Conservation (phyloP, 2,797 vertebrate genomes). For the Sparus aurata region DNA sequence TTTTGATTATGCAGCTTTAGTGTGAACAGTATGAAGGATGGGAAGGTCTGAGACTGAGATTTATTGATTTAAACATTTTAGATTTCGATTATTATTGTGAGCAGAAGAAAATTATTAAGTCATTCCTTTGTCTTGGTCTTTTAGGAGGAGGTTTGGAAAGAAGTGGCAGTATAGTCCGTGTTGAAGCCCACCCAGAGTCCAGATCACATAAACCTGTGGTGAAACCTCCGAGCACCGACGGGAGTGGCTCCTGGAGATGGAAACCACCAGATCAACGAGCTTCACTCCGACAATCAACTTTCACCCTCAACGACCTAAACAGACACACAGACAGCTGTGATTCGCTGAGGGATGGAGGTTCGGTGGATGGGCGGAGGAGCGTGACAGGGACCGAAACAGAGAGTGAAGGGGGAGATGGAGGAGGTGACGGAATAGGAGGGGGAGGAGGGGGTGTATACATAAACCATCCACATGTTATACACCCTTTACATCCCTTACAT, state of each 20-base stretch:
- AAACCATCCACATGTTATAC: conserved; percentile 72
- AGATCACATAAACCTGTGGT: conserved; percentile 88
- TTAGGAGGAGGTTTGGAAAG: conserved; percentile 75
- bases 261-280: conserved; percentile 90
- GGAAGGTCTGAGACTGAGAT: neutral
- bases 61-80: neutral
- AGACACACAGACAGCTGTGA: conserved; percentile 93
- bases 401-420: conserved; percentile 62
- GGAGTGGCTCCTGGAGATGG: conserved; percentile 96
- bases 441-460: conserved; percentile 48
- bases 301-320: conserved; percentile 92
- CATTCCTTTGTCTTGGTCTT: conserved; percentile 21
- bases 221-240: conserved; percentile 92
- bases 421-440: conserved; percentile 42
- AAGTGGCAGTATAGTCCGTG: conserved; percentile 89
- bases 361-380: conserved; percentile 89
- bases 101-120: neutral
- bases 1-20: too few species aligned
- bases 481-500: conserved; percentile 84
- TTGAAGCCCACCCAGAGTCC: conserved; percentile 94
- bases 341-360: conserved; percentile 90
- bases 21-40: neutral
- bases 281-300: conserved; percentile 90
- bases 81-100: neutral
- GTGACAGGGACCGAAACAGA: conserved; percentile 87